Evolutionary conservation across 2,888 invertebrate genomes (phyloP), one percentile per base, ranked within the genome.

Genomic region (Agriopis aurantiaria): DNA sequence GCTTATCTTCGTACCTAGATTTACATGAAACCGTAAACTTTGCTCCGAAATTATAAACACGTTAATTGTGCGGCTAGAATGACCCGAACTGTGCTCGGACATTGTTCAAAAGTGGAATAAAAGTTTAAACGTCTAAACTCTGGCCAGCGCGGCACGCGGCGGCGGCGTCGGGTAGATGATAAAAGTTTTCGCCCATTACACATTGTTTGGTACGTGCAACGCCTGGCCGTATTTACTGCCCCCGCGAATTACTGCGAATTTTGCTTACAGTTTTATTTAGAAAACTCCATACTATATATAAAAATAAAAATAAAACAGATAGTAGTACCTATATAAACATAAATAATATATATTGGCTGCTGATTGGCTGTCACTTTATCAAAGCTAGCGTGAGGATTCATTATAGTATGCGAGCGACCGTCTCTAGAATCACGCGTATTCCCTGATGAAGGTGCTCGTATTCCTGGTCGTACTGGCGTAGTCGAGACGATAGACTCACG

Each of bases 171-270:
- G 81, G 82, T 76, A 83, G 85, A 86, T 87, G 85, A 86, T 85
- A 85, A 88, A 88, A 89, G 85, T 88, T 89, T 84, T 52, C 66
- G 76, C 79, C 82, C 81, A 82, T 84, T 83, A 84, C 65, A 78
- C 79, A 75, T 80, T 83, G 83, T 84, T 84, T 83, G 75, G 78
- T 75, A 80, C 79, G 80, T 77, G 77, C 71, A 70, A 56, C 72
- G 78, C 73, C 75, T 77, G 78, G 78, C 74, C 74, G 72, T 76
- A 78, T 80, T 77, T 75, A 76, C 74, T 72, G 69, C 62, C 60
- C 56, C 63, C 68, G n/a, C n/a, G n/a, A n/a, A n/a, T n/a, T n/a
- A n/a, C n/a, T n/a, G n/a, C 76, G 56, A 69, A 72, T 55, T 74
- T 71, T 71, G 68, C 70, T 66, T 56, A 66, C 62, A 68, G 55